Evolutionary conservation across 2,797 vertebrate species (phyloP).

Genomic region (Phyllotis vaccarum): DNA sequence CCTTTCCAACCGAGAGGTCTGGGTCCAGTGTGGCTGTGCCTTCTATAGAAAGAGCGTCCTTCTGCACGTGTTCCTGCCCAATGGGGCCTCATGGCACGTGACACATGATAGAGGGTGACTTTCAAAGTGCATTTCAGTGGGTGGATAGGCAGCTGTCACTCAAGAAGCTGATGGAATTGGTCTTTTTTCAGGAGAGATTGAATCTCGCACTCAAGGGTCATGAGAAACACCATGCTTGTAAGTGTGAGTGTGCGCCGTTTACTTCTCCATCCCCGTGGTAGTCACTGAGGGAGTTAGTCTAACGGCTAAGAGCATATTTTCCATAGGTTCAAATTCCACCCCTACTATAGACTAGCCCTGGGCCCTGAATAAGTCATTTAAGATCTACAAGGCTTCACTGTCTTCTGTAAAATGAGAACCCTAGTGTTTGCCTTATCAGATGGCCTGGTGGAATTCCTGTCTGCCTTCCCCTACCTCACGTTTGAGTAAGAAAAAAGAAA

Average conservation of each 20-base stretch:
- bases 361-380: neutral
- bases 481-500: neutral
- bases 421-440: neutral
- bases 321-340: neutral
- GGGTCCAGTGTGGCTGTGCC: neutral
- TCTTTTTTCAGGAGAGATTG: neutral
- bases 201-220: neutral
- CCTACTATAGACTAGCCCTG: neutral
- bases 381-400: neutral
- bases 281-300: neutral
- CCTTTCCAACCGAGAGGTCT: neutral
- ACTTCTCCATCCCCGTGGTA: neutral
- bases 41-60: neutral
- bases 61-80: accelerated
- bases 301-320: neutral
- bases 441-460: neutral
- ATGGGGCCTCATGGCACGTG: accelerated
- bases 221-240: neutral
- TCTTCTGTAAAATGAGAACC: neutral
- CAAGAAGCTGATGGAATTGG: neutral
- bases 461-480: neutral
- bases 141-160: neutral
- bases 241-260: neutral
- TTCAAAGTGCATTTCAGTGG: neutral
- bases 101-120: neutral